Evolutionary conservation across 2,888 invertebrate species (phyloP), one percentile per base, ranked within the genome.

Genomic region (Drosophila diplacantha): DNA sequence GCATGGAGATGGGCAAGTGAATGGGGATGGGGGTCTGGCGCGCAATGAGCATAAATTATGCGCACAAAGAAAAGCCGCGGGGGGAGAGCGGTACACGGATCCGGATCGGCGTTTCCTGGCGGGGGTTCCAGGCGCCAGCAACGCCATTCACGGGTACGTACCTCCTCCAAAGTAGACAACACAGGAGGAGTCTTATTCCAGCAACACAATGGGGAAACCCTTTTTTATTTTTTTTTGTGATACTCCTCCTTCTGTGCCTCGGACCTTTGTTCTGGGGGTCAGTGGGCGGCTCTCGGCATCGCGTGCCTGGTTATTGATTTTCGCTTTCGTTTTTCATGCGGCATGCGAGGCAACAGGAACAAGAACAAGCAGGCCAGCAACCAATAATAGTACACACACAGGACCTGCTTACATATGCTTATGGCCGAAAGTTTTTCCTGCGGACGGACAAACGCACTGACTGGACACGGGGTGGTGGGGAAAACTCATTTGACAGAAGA

Each of bases 321-420:
- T 79, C 79, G 82, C 83, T 79, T 79, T 79, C 81, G 75, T 81
- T 79, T 79, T 79, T 67, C 72, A 78, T 83, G 78, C 56, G 59
- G 62, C 74, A 74, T 72, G 77, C 74, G 58, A 68, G 61, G 72
- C 66, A 62, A 56, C 47, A 49, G 24, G 43, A 61, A 6, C 41
- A 41, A 58, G 58, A 56, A 60, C 53, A 24, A 52, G 55, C 59
- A 16, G 49, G 32, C 38, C 44, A 59, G 57, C 66, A 60, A 69
- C 54, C 60, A 67, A 66, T 67, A 66, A 67, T 67, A 55, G 67
- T 54, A 54, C 47, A 46, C 55, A 55, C 38, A 44, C 44, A 44
- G 60, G 41, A 41, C 41, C 24, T 41, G 41, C 71, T 71, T 73
- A 69, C 69, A 78, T 78, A 73, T 78, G 72, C 71, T 31, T 46